phyloP scores from a whole-genome alignment of 2,113 vertebrate genomes.

The Otolemur garnettii region DNA sequence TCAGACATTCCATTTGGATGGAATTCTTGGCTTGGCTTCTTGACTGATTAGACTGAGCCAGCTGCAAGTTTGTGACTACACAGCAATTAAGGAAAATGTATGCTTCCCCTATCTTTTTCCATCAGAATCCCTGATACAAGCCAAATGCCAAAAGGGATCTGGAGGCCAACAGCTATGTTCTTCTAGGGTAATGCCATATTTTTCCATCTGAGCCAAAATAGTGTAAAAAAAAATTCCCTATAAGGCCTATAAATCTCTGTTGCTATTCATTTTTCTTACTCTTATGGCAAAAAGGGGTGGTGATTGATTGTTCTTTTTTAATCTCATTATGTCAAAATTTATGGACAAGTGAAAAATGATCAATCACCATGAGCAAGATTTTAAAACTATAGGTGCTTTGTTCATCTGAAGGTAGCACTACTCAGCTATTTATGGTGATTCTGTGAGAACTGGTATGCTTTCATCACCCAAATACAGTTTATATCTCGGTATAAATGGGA shows the following conservation, averaged over 20 bases:
- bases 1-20: slow-evolving; percentile 75
- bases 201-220: slow-evolving; percentile 42
- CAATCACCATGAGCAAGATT: not conserved
- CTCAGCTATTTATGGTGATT: slow-evolving; percentile 25
- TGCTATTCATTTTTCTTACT: slow-evolving; percentile 46
- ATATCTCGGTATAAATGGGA: not conserved
- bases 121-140: slow-evolving; percentile 60
- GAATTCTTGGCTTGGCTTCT: slow-evolving; percentile 70
- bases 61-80: slow-evolving; percentile 73
- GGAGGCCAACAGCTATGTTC: slow-evolving; percentile 40
- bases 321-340: slow-evolving; percentile 45
- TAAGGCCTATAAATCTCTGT: not conserved
- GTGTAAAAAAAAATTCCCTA: not conserved
- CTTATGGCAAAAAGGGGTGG: not conserved
- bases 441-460: not conserved
- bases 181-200: slow-evolving; percentile 48
- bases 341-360: slow-evolving; percentile 44
- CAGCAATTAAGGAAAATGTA: slow-evolving; percentile 72
- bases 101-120: slow-evolving; percentile 45
- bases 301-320: not conserved
- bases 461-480: not conserved
- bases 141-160: slow-evolving; percentile 65
- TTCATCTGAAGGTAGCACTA: not conserved
- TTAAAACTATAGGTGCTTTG: slow-evolving; percentile 30
- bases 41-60: slow-evolving; percentile 73